These are phyloP conservation scores for Oligia strigilis DNA, from an alignment of 2,888 invertebrate genomes.

Conservation along the genomic window DNA sequence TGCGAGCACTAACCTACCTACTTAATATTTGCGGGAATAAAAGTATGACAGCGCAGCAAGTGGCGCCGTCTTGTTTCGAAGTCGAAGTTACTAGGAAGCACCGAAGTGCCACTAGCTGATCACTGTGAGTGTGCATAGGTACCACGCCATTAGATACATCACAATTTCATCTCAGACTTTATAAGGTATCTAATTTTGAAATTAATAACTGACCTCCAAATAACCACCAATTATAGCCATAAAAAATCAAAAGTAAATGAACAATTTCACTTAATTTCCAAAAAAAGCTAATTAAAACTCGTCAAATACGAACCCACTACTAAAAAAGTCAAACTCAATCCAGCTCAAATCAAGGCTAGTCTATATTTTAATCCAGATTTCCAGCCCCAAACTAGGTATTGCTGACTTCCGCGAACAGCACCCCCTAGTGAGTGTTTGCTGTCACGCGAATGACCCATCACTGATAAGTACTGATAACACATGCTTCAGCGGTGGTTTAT, in stretches of 20 bases:
- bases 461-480: conserved; percentile 55
- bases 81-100: no score
- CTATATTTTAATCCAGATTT: conserved; percentile 50
- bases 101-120: no score
- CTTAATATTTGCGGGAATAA: no score
- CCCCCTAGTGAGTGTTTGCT: conserved; percentile 61
- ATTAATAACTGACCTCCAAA: background rate
- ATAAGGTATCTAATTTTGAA: background rate
- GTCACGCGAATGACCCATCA: conserved; percentile 74
- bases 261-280: background rate
- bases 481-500: conserved; percentile 38
- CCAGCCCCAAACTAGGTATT: conserved; percentile 51
- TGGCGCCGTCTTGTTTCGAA: no score
- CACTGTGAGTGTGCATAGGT: no score
- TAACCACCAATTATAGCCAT: background rate
- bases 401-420: conserved; percentile 65
- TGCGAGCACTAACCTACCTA: no score
- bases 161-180: background rate
- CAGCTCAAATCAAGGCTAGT: conserved; percentile 45
- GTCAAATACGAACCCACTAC: background rate
- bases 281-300: background rate
- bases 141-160: no score
- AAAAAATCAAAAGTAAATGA: background rate
- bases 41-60: no score
- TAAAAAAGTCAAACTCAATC: conserved; percentile 28